Base-by-base conservation (phyloP, 2,888 invertebrate genomes). In the Nipponacmea schrenckii region DNA sequence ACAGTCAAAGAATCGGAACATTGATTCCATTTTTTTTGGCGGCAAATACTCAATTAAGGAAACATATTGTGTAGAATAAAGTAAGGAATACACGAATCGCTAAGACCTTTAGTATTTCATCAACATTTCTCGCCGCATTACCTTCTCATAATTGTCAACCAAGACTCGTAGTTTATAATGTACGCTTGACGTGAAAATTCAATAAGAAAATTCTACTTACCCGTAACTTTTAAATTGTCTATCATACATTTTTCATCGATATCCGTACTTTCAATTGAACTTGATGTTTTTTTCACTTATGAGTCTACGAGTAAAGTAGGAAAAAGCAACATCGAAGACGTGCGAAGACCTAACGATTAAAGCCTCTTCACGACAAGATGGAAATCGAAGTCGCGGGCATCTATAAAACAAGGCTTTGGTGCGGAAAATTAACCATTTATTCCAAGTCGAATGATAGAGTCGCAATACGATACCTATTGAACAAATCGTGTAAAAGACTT, bases 401-500 rank as follows among this genome's bases (percentile, higher is more conserved):
- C 56, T 56, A 56, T 56, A 56, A 56, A 56, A 56, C 56, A 24
- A 20, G 56, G 56, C 56, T 7, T 20, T 24, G 56, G 56, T 56
- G 56, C 56, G 56, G 56, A 56, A 56, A 56, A 56, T 56, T 56
- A 56, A 24, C 56, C 56, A 56, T 56, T 56, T 56, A 56, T 56
- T 56, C 56, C 56, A 56, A 24, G 20, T 56, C 56, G 56, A 56
- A 15, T 56, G 20, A 56, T 56, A 56, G 56, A 56, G 20, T 56
- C 56, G 56, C 24, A 24, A 56, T 24, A 20, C 56, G 56, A 56
- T 56, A 56, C 56, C 14, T 24, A 56, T 56, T 56, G 56, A 56
- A 24, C 10, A 56, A 24, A 56, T 56, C 56, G 56, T 20, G 56
- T 10, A 56, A 56, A 24, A 56, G 20, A 56, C 20, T 56, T 20